A percentile compares a stretch with the other conserved stretches of the same genome.
These are phyloP conservation scores for Achatina immaculata DNA, from an alignment of 1,140 invertebrate genomes.

Conservation along the genomic window DNA sequence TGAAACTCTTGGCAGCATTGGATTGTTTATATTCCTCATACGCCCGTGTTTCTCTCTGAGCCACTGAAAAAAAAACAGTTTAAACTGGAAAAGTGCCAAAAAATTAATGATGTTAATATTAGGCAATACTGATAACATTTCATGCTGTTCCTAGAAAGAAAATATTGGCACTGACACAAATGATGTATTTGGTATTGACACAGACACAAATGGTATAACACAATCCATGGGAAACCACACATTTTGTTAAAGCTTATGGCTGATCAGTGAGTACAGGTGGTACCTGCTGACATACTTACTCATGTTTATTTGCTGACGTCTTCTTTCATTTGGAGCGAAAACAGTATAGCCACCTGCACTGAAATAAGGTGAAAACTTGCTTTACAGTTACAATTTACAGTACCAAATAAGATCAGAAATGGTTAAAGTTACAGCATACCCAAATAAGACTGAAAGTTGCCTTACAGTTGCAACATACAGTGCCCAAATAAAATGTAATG, in stretches of 20 bases:
- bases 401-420: too few species aligned
- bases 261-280: too few species aligned
- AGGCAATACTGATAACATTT: not conserved
- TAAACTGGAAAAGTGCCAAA: not conserved
- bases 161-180: not conserved
- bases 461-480: too few species aligned
- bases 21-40: constrained; percentile 8
- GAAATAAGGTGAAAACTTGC: not conserved
- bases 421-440: too few species aligned
- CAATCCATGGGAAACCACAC: too few species aligned
- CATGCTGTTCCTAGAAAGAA: not conserved
- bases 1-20: not conserved
- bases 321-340: constrained; percentile 20
- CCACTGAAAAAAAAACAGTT: constrained; percentile 6
- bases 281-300: too few species aligned
- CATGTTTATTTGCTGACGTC: not conserved
- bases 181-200: not conserved
- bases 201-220: too few species aligned
- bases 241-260: too few species aligned
- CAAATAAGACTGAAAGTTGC: too few species aligned
- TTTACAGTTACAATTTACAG: too few species aligned
- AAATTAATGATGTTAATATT: not conserved
- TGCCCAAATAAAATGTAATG: too few species aligned
- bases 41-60: constrained; percentile 7
- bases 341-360: constrained; percentile 10